Conservation (phyloP, 2,888 invertebrate genomes). For the Zaprionus obscuricornis region DNA sequence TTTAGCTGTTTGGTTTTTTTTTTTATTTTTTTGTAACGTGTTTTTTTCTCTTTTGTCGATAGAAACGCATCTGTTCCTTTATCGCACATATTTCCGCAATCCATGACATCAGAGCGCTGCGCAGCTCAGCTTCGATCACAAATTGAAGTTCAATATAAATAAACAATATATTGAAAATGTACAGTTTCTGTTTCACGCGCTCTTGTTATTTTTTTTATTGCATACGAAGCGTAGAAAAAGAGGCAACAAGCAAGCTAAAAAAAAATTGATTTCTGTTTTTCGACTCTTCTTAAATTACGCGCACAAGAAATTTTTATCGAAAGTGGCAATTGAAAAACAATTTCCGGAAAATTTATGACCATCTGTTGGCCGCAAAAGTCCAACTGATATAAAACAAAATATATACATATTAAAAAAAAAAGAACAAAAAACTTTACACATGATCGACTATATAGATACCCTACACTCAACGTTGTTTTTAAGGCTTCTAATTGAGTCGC, state of each 20-base stretch:
- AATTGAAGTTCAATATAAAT: background rate
- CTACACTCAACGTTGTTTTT: background rate
- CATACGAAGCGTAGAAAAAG: too few relatives aligned
- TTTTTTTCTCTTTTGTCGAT: too few relatives aligned
- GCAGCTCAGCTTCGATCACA: too few relatives aligned
- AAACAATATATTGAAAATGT: too few relatives aligned
- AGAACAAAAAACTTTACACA: background rate
- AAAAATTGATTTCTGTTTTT: too few relatives aligned
- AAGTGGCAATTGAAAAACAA: slow-evolving; percentile 48
- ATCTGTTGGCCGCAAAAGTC: slow-evolving; percentile 27
- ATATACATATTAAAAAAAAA: too few relatives aligned
- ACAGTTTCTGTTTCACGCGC: background rate
- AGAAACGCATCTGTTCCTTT: slow-evolving; percentile 42
- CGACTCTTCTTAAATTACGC: too few relatives aligned
- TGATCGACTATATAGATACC: background rate
- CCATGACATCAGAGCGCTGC: slow-evolving; percentile 6
- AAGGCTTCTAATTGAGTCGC: background rate
- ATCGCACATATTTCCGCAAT: slow-evolving; percentile 42
- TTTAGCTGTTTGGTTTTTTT: slow-evolving; percentile 34
- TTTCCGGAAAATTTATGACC: slow-evolving; percentile 41
- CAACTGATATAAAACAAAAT: too few relatives aligned
- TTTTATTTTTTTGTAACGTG: slow-evolving; percentile 26
- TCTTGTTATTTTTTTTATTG: too few relatives aligned
- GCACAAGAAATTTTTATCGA: slow-evolving; percentile 13
- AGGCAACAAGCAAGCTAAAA: too few relatives aligned